These are phyloP conservation scores for Cetonia aurata DNA, from an alignment of 2,888 invertebrate species.

Conservation along the genomic window DNA sequence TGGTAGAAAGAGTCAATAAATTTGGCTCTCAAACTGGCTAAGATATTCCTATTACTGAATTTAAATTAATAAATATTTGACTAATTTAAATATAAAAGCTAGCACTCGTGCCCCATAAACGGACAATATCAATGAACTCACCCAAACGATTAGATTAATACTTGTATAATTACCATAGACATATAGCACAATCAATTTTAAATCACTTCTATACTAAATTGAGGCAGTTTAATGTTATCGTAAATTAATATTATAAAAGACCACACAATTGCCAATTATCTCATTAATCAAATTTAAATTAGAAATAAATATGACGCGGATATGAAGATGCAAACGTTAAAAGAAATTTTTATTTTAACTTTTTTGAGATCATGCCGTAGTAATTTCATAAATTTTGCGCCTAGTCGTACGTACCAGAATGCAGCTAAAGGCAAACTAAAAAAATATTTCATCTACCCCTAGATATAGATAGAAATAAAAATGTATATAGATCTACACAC, in stretches of 20 bases:
- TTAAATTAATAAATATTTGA: conserved; percentile 32
- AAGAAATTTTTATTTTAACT: background rate
- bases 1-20: conserved; percentile 27
- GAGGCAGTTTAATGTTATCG: conserved; percentile 20
- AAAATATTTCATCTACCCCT: background rate
- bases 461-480: no score
- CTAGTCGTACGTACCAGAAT: conserved; percentile 12
- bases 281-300: conserved; percentile 26
- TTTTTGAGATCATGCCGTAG: conserved; percentile 28
- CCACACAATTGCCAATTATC: conserved; percentile 20
- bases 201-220: conserved; percentile 2
- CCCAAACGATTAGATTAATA: conserved; percentile 19
- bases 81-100: conserved; percentile 37
- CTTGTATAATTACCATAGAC: conserved; percentile 14
- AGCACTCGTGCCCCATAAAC: conserved; percentile 29
- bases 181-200: conserved; percentile 23
- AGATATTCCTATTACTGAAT: conserved; percentile 29
- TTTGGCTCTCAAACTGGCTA: conserved; percentile 35
- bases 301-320: conserved; percentile 27
- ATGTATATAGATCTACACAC: background rate
- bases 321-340: conserved; percentile 29
- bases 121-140: conserved; percentile 21
- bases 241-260: conserved; percentile 15
- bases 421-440: background rate
- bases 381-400: conserved; percentile 27